Percentiles rank a stretch among this genome's conserved stretches.
phyloP scores from a whole-genome alignment of 30 jellyfish, hydroid and myxozoan species.

The Morbakka virulenta region DNA sequence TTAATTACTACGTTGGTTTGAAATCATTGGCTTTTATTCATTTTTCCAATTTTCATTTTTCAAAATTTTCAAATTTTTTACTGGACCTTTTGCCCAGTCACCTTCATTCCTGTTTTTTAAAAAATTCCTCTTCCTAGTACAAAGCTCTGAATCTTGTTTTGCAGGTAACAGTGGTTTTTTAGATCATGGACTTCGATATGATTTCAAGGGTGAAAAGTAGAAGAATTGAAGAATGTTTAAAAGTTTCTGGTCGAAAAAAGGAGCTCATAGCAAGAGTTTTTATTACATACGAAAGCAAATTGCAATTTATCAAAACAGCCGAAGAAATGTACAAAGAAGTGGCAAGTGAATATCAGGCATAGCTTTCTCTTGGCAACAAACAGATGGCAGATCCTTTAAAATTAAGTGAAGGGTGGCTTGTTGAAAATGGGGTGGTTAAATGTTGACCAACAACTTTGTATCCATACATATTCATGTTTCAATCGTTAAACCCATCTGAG shows the following conservation, averaged over 20 bases:
- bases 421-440: constrained; percentile 1
- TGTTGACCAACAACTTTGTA: not conserved
- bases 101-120: too few species aligned
- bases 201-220: too few species aligned
- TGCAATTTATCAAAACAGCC: constrained; percentile 11
- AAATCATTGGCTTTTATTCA: too few species aligned
- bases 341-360: not conserved
- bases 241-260: not conserved
- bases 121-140: too few species aligned
- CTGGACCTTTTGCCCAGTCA: too few species aligned
- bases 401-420: constrained; percentile 20
- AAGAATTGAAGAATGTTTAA: constrained; percentile 1
- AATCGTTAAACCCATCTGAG: constrained; percentile 44
- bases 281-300: constrained; percentile 18
- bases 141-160: too few species aligned
- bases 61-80: too few species aligned
- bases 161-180: too few species aligned
- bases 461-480: constrained; percentile 35
- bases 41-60: too few species aligned
- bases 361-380: too few species aligned
- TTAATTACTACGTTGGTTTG: too few species aligned
- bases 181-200: too few species aligned
- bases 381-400: constrained; percentile 38
- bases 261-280: constrained; percentile 36
- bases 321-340: constrained; percentile 7